phyloP scores from a whole-genome alignment of 2,113 vertebrate species.

The Collichthys lucidus region DNA sequence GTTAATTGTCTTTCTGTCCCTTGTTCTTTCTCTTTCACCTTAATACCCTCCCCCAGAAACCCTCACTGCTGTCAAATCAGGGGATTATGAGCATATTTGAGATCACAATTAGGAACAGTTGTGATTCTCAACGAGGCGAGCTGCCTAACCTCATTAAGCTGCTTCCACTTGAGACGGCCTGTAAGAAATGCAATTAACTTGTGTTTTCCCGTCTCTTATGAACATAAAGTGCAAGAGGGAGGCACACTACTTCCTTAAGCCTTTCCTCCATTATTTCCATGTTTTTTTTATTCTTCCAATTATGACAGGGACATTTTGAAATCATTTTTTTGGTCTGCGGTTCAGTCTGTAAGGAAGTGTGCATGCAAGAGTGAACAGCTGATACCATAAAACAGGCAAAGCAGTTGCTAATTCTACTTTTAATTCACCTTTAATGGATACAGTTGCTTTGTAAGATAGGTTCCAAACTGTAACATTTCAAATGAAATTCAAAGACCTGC shows the following conservation, averaged over 20 bases:
- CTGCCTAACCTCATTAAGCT: slow-evolving; percentile 82
- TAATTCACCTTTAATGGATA: neutral
- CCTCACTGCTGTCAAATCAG: slow-evolving; percentile 74
- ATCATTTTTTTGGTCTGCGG: slow-evolving; percentile 6
- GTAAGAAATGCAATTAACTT: slow-evolving; percentile 78
- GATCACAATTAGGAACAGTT: slow-evolving; percentile 80
- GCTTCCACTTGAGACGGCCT: slow-evolving; percentile 77
- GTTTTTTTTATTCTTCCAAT: slow-evolving; percentile 25
- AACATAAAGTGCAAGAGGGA: slow-evolving; percentile 60
- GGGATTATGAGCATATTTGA: slow-evolving; percentile 82
- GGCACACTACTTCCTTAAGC: slow-evolving; percentile 56
- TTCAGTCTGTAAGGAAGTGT: neutral
- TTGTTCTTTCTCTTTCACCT: slow-evolving; percentile 50
- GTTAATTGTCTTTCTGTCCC: slow-evolving; percentile 60
- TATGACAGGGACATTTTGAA: slow-evolving; percentile 7
- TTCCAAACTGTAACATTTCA: neutral
- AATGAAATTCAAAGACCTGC: neutral
- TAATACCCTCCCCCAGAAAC: slow-evolving; percentile 74
- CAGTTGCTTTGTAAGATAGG: neutral
- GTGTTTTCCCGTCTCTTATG: slow-evolving; percentile 49
- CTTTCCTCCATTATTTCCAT: slow-evolving; percentile 48
- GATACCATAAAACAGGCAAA: slow-evolving; percentile 18
- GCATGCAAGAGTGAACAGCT: neutral
- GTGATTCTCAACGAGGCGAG: slow-evolving; percentile 69
- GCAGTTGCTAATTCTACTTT: neutral